Evolutionary conservation across 2,113 vertebrate species (phyloP).

Genomic region (Campylomormyrus tamandua): DNA sequence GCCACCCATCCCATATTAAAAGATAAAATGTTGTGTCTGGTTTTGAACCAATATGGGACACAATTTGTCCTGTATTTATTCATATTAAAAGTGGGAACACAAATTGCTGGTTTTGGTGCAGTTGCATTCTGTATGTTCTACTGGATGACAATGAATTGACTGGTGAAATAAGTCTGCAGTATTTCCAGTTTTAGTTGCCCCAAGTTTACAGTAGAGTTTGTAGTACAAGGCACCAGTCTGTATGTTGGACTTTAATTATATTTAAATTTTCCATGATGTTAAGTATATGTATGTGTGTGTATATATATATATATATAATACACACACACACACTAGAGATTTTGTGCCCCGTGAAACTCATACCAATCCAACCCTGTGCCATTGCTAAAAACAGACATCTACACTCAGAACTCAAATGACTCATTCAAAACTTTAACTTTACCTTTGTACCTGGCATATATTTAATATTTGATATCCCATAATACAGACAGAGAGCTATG

Average conservation of each 20-base stretch:
- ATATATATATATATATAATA: too few species aligned
- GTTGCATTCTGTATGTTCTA: background rate
- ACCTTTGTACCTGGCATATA: background rate
- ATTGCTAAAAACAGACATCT: background rate
- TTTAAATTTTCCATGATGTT: background rate
- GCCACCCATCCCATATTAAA: background rate
- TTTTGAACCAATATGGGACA: background rate
- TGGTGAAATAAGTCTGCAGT: background rate
- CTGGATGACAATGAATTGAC: background rate
- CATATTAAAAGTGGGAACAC: background rate
- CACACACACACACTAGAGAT: background rate
- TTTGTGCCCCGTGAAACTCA: background rate
- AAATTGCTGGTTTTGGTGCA: background rate
- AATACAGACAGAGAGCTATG: background rate
- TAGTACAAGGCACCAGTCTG: background rate
- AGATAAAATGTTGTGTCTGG: background rate
- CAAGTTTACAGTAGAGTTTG: background rate
- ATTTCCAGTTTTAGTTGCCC: background rate
- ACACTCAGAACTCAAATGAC: background rate
- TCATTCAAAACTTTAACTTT: background rate
- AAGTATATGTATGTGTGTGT: background rate
- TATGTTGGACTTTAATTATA: background rate
- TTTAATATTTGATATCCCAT: background rate
- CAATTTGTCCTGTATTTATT: background rate
- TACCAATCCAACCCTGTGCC: background rate